phyloP scores from a whole-genome alignment of 2,888 invertebrate genomes.

The Aphidoletes aphidimyza region DNA sequence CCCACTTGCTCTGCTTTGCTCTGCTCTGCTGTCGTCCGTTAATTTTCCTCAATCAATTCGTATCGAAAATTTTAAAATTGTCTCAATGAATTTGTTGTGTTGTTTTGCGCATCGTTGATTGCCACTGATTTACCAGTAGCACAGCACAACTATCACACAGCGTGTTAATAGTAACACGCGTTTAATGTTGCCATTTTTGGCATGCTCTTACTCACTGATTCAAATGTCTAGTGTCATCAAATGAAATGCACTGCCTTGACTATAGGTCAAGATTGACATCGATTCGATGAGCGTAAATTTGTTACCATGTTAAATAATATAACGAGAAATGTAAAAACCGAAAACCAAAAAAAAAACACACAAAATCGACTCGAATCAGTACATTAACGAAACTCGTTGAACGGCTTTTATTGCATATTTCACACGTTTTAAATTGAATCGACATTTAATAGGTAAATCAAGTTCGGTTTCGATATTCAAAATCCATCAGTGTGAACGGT shows the following conservation, averaged over 20 bases:
- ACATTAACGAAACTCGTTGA: slow-evolving; percentile 34
- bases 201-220: too few species aligned
- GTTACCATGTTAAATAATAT: slow-evolving; percentile 43
- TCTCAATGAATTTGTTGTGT: slow-evolving; percentile 5
- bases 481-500: neutral
- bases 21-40: too few species aligned
- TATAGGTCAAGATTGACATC: neutral
- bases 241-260: slow-evolving; percentile 33
- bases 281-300: neutral
- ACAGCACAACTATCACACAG: neutral
- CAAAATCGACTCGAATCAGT: too few species aligned
- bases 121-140: neutral
- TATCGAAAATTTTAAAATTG: slow-evolving; percentile 8
- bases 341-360: too few species aligned
- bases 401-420: slow-evolving; percentile 18
- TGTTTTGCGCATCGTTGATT: neutral
- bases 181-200: neutral
- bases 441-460: neutral
- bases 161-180: slow-evolving; percentile 34
- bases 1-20: too few species aligned
- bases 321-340: neutral
- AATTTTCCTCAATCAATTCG: slow-evolving; percentile 26
- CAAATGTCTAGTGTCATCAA: too few species aligned
- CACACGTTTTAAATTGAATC: slow-evolving; percentile 12
- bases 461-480: too few species aligned